These are phyloP conservation scores for Antheraea pernyi DNA, from an alignment of 1,140 invertebrate genomes.

Conservation along the genomic window DNA sequence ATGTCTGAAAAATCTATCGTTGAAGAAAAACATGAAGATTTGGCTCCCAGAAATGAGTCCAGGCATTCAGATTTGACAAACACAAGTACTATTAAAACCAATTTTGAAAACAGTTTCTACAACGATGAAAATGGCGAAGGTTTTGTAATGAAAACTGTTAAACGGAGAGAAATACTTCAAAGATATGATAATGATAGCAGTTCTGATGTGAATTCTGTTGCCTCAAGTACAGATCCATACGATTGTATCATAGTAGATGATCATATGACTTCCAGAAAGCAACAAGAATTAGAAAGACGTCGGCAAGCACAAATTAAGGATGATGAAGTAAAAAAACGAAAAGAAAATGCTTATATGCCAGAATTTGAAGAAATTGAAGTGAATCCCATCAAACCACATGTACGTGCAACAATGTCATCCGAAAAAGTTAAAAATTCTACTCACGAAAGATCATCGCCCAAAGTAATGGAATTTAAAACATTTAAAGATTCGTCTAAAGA, in stretches of 20 bases:
- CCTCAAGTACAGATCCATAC: conserved; percentile 84
- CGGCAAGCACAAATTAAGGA: conserved; percentile 57
- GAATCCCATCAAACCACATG: conserved; percentile 73
- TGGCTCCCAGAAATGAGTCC: conserved; percentile 69
- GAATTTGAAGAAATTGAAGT: conserved; percentile 76
- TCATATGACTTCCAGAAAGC: conserved; percentile 82
- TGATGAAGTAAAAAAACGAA: conserved; percentile 69
- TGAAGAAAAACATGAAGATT: conserved; percentile 73
- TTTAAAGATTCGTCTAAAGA: conserved; percentile 78
- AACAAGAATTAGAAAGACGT: conserved; percentile 78
- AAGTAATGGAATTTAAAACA: conserved; percentile 76
- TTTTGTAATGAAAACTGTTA: conserved; percentile 83
- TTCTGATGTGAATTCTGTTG: conserved; percentile 82
- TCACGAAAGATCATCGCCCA: conserved; percentile 61
- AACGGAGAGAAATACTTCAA: conserved; percentile 84
- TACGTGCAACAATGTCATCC: conserved; percentile 62
- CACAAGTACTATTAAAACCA: conserved; percentile 74
- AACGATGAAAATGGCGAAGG: conserved; percentile 81
- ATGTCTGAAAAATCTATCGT: conserved; percentile 72
- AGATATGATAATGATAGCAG: conserved; percentile 83
- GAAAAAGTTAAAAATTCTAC: conserved; percentile 67
- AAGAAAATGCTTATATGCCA: conserved; percentile 73
- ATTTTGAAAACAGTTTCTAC: conserved; percentile 81
- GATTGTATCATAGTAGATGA: conserved; percentile 88
- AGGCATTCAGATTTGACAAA: conserved; percentile 77